Conservation (phyloP, 2,113 vertebrate species). For the Crotalus helleri region DNA sequence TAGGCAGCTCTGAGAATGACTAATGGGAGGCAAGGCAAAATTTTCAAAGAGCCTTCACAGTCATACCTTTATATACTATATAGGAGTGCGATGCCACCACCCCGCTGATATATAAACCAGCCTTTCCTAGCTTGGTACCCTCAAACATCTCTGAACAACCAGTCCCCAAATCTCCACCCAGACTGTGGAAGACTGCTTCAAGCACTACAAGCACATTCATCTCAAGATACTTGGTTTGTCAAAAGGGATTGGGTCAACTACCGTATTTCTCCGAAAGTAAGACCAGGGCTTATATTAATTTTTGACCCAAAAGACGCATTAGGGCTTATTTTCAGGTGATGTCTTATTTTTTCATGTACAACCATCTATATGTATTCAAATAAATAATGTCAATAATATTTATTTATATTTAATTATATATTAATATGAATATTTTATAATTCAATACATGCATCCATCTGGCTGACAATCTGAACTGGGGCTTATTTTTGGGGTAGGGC, state of each 20-base stretch:
- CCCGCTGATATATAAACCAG: not conserved
- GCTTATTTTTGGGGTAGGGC: no score
- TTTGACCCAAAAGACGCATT: no score
- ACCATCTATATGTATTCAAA: no score
- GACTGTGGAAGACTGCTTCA: not conserved
- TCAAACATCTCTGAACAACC: not conserved
- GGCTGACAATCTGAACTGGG: no score
- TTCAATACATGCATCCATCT: no score
- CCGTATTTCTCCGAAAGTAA: no score
- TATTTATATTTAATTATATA: no score
- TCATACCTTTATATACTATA: not conserved
- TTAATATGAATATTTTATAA: no score
- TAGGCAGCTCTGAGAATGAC: conserved; percentile 15
- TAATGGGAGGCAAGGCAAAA: conserved; percentile 7
- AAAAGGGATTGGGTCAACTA: not conserved
- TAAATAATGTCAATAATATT: no score
- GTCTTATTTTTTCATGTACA: no score
- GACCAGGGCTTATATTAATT: no score
- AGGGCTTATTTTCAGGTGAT: no score
- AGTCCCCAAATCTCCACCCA: not conserved
- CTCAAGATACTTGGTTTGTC: not conserved
- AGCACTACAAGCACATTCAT: not conserved
- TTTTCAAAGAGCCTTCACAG: not conserved
- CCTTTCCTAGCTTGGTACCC: not conserved
- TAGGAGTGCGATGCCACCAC: not conserved